Evolutionary conservation across 2,888 invertebrate species (phyloP).

Genomic region (Torymus tubicola): DNA sequence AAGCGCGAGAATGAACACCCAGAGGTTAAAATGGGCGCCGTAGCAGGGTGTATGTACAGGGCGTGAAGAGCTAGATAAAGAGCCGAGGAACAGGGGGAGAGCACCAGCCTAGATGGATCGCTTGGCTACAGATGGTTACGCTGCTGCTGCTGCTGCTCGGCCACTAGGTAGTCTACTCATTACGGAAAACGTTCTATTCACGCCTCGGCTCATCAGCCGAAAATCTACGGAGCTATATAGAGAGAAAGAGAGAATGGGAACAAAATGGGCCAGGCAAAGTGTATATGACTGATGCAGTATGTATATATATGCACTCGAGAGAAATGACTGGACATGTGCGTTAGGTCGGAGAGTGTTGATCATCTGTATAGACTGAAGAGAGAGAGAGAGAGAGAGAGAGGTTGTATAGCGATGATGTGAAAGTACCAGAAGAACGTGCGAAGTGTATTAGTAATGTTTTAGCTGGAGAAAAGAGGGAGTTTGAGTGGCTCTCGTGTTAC

Average conservation of each 20-base stretch:
- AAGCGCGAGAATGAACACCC: background rate
- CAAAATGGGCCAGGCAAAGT: background rate
- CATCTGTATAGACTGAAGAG: too few species aligned
- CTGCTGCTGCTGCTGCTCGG: constrained; percentile 62
- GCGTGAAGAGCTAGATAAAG: constrained; percentile 54
- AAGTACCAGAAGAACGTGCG: too few species aligned
- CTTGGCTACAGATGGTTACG: constrained; percentile 62
- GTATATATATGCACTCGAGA: too few species aligned
- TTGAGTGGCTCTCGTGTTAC: too few species aligned
- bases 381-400: too few species aligned
- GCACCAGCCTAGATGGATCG: constrained; percentile 63
- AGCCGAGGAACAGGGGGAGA: constrained; percentile 51
- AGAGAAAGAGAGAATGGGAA: background rate
- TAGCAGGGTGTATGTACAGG: background rate
- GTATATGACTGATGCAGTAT: too few species aligned
- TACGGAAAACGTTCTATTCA: constrained; percentile 70
- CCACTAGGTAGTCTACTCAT: constrained; percentile 66
- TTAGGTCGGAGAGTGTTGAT: too few species aligned
- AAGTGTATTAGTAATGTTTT: too few species aligned
- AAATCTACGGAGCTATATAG: too few species aligned
- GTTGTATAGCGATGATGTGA: too few species aligned
- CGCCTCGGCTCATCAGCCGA: constrained; percentile 59
- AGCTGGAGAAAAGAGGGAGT: too few species aligned
- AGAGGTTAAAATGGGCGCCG: constrained; percentile 22
- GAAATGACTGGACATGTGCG: too few species aligned